Base-by-base conservation (phyloP, 64 coral and sea anemone genomes). In the Cladopsammia gracilis region DNA sequence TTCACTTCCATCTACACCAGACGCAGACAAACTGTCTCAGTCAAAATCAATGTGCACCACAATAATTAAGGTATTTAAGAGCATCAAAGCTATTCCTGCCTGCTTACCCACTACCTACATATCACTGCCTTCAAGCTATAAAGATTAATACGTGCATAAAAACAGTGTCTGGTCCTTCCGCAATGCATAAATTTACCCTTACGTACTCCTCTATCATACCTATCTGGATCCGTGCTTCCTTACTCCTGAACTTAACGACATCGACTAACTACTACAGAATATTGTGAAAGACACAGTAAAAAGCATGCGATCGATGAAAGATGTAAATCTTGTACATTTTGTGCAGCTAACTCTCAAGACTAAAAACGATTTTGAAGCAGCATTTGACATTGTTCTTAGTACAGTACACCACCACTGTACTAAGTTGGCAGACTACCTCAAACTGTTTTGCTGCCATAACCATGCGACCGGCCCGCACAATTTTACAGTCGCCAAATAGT, bases 201-300 rank as follows among this genome's bases (percentile, higher is more conserved):
- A 80, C 85, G 51, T 94, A 94, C 64, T 77, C 92, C 78, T 87
- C 92, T 84, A 82, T 88, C 68, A 88, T 94, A 85, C 85, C 91
- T 76, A 62, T 7, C 84, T 89, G 79, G 87, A 95, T 95, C 59
- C 82, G 51, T 65, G 77, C 57, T 95, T 95, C 58, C 86, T 95
- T 71, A 90, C 86, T 70, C 51, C 82, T 0, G 88, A 95, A 51
- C 57, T 87, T 57, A 90, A 51, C 59, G 79, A 80, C 81, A 95
- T 82, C 86, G 88, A 77, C n/a, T 91, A 19, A 70, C 88, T 70
- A 25, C 50, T 48, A 83, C 91, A 75, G 46, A 90, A 70, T 95
- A 95, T 61, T 86, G 88, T 79, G 75, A 78, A 25, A 73, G 77
- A 95, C 15, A 64, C 77, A 25, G 79, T 89, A 43, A 25, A 81